Conservation (phyloP, 2,888 invertebrate species). For the Acheta domesticus region DNA sequence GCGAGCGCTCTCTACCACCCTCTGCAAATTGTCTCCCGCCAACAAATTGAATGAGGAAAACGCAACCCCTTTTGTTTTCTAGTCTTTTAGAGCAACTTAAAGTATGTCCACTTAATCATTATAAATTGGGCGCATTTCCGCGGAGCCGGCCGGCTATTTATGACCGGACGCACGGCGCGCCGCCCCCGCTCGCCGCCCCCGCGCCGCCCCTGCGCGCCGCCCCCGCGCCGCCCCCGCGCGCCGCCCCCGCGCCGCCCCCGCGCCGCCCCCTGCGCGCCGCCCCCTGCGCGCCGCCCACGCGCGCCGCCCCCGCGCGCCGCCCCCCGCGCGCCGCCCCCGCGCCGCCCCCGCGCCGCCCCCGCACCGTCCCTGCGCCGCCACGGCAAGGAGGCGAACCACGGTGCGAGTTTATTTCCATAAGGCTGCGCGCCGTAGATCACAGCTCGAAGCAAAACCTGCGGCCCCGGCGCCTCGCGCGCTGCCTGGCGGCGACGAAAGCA, state of each 20-base stretch:
- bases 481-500: neutral
- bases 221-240: too few relatives aligned
- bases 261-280: neutral
- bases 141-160: neutral
- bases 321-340: neutral
- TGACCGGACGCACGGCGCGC: neutral
- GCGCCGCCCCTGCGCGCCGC: neutral
- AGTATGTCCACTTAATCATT: neutral
- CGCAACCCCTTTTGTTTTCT: conserved; percentile 5
- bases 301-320: neutral
- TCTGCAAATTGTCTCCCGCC: conserved; percentile 1
- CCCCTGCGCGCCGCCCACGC: neutral
- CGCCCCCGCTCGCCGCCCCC: neutral
- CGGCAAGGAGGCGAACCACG: neutral
- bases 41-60: conserved; percentile 18
- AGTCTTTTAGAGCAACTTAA: neutral
- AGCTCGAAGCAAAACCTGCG: neutral
- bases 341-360: neutral
- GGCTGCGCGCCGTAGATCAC: neutral
- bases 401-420: neutral
- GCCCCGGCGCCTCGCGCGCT: neutral
- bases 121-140: neutral
- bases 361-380: neutral
- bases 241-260: neutral
- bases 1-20: neutral